Conservation (phyloP, 1,140 invertebrate genomes). For the Medauroidea extradentata region DNA sequence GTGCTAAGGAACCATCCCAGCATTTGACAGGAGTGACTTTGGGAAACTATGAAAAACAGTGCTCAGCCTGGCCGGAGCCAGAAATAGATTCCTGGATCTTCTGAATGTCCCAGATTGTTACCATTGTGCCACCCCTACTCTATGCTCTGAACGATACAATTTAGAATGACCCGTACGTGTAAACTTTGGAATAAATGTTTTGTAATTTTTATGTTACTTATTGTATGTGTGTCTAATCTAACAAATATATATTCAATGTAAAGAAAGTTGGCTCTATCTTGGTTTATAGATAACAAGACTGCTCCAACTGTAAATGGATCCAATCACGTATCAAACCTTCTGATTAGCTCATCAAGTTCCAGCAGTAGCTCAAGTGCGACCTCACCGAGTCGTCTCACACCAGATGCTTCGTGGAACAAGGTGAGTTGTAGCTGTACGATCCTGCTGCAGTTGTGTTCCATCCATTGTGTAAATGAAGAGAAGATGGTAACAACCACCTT, state of each 20-base stretch:
- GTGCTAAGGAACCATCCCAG: too few relatives aligned
- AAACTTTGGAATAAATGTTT: too few relatives aligned
- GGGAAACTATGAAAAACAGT: too few relatives aligned
- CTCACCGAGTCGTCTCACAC: constrained; percentile 41
- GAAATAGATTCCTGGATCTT: too few relatives aligned
- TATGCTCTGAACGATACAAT: too few relatives aligned
- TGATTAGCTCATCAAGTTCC: constrained; percentile 47
- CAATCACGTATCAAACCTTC: constrained; percentile 32
- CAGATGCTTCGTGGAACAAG: constrained; percentile 26
- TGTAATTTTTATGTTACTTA: too few relatives aligned
- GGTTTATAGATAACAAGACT: constrained; percentile 6
- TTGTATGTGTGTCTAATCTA: too few relatives aligned
- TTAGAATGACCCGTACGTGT: too few relatives aligned
- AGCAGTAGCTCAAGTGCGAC: constrained; percentile 45
- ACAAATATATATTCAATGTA: constrained; percentile 18
- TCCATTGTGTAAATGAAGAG: background rate
- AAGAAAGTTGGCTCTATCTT: constrained; percentile 24
- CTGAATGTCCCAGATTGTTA: too few relatives aligned
- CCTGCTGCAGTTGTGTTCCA: background rate
- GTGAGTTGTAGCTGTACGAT: background rate
- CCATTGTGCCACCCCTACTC: too few relatives aligned
- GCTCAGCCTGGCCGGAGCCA: too few relatives aligned
- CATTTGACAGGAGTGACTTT: too few relatives aligned
- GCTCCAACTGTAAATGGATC: constrained; percentile 4
- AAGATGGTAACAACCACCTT: background rate